Percentiles rank a stretch among this genome's conserved stretches.
phyloP scores from a whole-genome alignment of 2,113 vertebrate genomes.

The Salvelinus fontinalis region DNA sequence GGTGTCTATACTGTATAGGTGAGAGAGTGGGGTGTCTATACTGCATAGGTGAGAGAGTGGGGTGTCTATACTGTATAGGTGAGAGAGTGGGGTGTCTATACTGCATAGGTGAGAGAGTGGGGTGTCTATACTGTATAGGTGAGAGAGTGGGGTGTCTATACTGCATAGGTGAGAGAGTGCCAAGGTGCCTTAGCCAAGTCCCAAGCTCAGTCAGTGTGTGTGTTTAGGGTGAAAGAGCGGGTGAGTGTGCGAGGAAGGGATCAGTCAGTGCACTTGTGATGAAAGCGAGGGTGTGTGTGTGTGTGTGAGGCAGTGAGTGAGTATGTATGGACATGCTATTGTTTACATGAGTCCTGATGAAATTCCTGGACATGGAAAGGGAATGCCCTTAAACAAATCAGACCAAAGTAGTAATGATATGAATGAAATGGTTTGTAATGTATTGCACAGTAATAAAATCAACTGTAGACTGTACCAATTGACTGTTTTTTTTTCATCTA shows the following conservation, averaged over 20 bases:
- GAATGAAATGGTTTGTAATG: slow-evolving; percentile 54
- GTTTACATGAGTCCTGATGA: slow-evolving; percentile 40
- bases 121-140: not conserved
- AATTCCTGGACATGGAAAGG: not conserved
- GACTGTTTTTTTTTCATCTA: too few relatives aligned
- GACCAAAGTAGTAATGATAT: slow-evolving; percentile 38
- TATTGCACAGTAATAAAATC: slow-evolving; percentile 69
- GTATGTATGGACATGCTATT: slow-evolving; percentile 21
- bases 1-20: too few relatives aligned
- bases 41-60: not conserved
- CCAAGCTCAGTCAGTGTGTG: slow-evolving; percentile 4
- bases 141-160: not conserved
- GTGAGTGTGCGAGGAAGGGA: slow-evolving; percentile 17
- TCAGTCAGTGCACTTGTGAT: slow-evolving; percentile 23
- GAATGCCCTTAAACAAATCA: slow-evolving; percentile 1
- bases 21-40: not conserved
- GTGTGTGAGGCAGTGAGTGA: slow-evolving; percentile 34
- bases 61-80: too few relatives aligned
- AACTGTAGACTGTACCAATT: slow-evolving; percentile 1
- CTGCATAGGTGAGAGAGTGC: not conserved
- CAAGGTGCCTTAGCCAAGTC: slow-evolving; percentile 15
- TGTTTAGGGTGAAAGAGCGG: slow-evolving; percentile 7
- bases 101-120: not conserved
- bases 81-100: not conserved
- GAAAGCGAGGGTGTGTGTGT: slow-evolving; percentile 37